A percentile compares a stretch with the other conserved stretches of the same genome.
These are phyloP conservation scores for Diarsia rubi DNA, from an alignment of 2,888 invertebrate genomes.

Conservation along the genomic window DNA sequence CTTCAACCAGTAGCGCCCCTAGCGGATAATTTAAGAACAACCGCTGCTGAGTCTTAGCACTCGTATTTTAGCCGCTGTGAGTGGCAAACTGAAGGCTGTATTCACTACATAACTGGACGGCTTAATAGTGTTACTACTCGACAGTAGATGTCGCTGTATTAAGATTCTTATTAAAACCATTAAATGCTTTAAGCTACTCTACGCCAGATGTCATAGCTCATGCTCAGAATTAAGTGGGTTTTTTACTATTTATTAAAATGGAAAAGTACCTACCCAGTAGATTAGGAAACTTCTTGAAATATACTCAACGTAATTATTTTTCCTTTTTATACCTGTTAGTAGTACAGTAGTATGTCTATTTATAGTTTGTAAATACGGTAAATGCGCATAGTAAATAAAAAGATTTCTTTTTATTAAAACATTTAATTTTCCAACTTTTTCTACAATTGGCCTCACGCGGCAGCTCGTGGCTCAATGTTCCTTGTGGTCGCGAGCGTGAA, in stretches of 20 bases:
- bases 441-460: too few species aligned
- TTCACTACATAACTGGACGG: neutral
- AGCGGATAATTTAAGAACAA: slow-evolving; percentile 41
- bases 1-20: slow-evolving; percentile 32
- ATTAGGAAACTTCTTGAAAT: neutral
- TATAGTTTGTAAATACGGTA: neutral
- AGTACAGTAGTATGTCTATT: neutral
- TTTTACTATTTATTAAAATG: neutral
- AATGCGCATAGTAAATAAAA: neutral
- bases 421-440: too few species aligned
- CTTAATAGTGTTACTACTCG: slow-evolving; percentile 35
- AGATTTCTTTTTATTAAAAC: neutral
- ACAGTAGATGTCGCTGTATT: slow-evolving; percentile 50
- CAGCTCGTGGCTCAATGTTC: neutral
- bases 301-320: neutral
- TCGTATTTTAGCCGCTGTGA: too few species aligned
- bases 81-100: slow-evolving; percentile 12
- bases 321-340: neutral
- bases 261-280: neutral
- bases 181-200: neutral
- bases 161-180: neutral
- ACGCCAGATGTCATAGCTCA: slow-evolving; percentile 22
- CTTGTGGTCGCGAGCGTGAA: slow-evolving; percentile 4
- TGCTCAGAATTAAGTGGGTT: neutral
- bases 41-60: neutral